phyloP scores from a whole-genome alignment of 1,140 invertebrate genomes.

The Eulimnadia texana region DNA sequence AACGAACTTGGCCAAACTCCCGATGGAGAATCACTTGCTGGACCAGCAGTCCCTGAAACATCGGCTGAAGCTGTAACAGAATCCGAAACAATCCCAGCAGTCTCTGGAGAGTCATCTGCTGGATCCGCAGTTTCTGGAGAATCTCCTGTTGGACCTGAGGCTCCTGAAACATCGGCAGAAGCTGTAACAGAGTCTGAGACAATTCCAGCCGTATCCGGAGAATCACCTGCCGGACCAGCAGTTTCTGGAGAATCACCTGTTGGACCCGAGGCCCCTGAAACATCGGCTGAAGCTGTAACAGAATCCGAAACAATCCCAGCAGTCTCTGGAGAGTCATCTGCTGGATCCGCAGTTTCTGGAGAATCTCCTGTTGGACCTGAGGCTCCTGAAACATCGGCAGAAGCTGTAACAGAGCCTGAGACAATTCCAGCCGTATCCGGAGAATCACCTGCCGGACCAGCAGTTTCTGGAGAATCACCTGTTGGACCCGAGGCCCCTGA shows the following conservation, averaged over 20 bases:
- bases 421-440: not conserved
- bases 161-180: not conserved
- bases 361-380: not conserved
- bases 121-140: not conserved
- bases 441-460: not conserved
- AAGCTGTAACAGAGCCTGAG: not conserved
- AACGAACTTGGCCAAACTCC: slow-evolving; percentile 10
- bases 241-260: not conserved
- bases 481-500: not conserved
- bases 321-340: not conserved
- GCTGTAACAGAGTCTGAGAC: not conserved
- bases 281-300: not conserved
- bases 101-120: not conserved
- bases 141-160: not conserved
- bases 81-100: not conserved
- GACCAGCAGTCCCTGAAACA: not conserved
- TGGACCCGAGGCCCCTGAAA: not conserved
- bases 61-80: not conserved
- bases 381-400: not conserved
- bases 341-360: not conserved
- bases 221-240: not conserved
- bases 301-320: not conserved
- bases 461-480: not conserved
- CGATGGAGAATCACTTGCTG: slow-evolving; percentile 9
- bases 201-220: not conserved